Conservation (phyloP, 2,113 vertebrate species). For the Arenaria interpres region DNA sequence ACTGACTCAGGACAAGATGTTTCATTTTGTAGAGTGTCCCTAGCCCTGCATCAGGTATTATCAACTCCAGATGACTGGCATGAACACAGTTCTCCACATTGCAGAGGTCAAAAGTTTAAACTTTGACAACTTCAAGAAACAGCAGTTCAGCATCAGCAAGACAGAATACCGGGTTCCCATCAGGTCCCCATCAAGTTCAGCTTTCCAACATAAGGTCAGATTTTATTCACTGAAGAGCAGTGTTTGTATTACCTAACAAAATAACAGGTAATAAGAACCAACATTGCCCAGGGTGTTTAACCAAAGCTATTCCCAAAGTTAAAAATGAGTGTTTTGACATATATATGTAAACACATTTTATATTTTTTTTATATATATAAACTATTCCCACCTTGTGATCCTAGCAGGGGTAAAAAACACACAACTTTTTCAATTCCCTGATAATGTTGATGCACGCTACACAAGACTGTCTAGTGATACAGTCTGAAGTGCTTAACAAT, state of each 20-base stretch:
- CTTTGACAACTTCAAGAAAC: background rate
- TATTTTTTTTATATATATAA: background rate
- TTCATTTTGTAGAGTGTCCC: background rate
- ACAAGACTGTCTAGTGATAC: no score
- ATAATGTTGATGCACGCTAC: background rate
- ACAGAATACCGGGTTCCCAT: background rate
- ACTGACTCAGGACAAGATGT: background rate
- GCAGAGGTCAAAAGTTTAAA: background rate
- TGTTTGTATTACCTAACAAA: background rate
- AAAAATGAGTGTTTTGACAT: background rate
- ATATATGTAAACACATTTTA: background rate
- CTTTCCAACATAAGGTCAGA: background rate
- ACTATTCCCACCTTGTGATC: background rate
- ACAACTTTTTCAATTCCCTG: background rate
- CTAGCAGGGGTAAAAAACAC: background rate
- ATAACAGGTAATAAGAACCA: background rate
- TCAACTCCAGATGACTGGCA: background rate
- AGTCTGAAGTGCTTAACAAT: background rate
- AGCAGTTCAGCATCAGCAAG: background rate
- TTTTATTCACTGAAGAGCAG: background rate
- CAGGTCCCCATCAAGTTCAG: no score
- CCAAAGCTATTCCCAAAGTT: background rate
- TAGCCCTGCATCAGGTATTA: background rate
- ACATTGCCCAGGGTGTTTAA: background rate
- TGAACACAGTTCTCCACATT: background rate